phyloP scores from a whole-genome alignment of 1,140 invertebrate species.

The Pteromalus puparum region DNA sequence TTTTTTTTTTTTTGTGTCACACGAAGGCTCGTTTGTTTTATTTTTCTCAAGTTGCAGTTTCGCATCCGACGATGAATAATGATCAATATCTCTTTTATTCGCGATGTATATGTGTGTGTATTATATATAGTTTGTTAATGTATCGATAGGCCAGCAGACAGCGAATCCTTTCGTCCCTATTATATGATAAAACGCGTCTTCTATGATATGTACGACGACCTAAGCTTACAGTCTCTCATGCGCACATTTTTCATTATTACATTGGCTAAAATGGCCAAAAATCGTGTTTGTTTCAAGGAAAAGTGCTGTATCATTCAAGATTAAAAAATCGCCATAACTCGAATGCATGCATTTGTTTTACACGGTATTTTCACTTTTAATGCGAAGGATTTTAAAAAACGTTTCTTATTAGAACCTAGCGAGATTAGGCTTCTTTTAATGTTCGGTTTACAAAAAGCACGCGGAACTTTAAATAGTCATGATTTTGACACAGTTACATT shows the following conservation, averaged over 20 bases:
- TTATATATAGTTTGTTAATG: slow-evolving; percentile 29
- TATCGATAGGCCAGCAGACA: slow-evolving; percentile 29
- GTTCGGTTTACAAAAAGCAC: background rate
- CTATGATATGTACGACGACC: slow-evolving; percentile 68
- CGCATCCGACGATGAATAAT: slow-evolving; percentile 13
- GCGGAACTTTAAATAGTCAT: background rate
- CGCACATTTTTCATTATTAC: slow-evolving; percentile 2
- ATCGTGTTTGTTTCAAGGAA: background rate
- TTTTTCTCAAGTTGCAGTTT: background rate
- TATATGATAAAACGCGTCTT: slow-evolving; percentile 50
- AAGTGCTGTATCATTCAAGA: background rate
- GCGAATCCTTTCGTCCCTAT: slow-evolving; percentile 24
- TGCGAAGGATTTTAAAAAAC: background rate
- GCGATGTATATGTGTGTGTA: background rate
- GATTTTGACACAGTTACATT: background rate
- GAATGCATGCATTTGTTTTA: background rate
- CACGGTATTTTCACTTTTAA: background rate
- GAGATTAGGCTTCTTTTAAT: background rate
- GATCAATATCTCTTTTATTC: background rate
- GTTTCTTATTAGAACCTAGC: slow-evolving; percentile 1
- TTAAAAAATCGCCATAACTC: background rate
- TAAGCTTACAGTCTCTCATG: slow-evolving; percentile 56
- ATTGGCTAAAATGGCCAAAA: background rate
- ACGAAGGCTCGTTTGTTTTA: slow-evolving; percentile 15
- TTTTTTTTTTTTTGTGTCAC: background rate